Percentiles rank a stretch among this genome's conserved stretches.
Evolutionary conservation across 2,888 invertebrate species (phyloP).

Genomic region (Allophyes oxyacanthae): DNA sequence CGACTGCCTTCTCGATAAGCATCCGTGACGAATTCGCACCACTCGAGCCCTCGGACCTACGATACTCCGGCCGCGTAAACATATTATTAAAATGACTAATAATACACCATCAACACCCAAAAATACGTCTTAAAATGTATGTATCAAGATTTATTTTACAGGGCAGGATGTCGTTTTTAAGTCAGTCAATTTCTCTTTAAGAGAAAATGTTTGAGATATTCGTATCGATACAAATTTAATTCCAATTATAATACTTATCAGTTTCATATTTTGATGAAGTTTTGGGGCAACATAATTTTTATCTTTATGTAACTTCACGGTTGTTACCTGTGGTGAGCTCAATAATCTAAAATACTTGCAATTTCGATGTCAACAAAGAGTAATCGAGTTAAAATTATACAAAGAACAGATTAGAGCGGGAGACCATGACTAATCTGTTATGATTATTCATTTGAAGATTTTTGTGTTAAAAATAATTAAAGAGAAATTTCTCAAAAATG

Average conservation of each 20-base stretch:
- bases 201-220: slow-evolving; percentile 77
- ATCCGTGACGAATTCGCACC: slow-evolving; percentile 88
- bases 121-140: slow-evolving; percentile 46
- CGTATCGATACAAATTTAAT: slow-evolving; percentile 81
- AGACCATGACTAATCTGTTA: slow-evolving; percentile 17
- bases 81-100: slow-evolving; percentile 54
- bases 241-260: slow-evolving; percentile 80
- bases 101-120: slow-evolving; percentile 26
- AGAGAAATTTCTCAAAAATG: no score
- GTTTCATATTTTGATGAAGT: slow-evolving; percentile 62
- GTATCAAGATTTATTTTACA: slow-evolving; percentile 39
- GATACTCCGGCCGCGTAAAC: slow-evolving; percentile 43
- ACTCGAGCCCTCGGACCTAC: slow-evolving; percentile 63
- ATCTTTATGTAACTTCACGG: slow-evolving; percentile 29
- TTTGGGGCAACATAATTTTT: slow-evolving; percentile 48
- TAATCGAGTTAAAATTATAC: slow-evolving; percentile 17
- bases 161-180: slow-evolving; percentile 6
- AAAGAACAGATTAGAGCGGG: slow-evolving; percentile 11
- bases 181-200: slow-evolving; percentile 40
- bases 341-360: slow-evolving; percentile 18
- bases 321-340: slow-evolving; percentile 15
- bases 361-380: slow-evolving; percentile 22
- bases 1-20: slow-evolving; percentile 86
- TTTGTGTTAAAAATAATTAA: no score
- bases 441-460: slow-evolving; percentile 14